Percentiles rank a stretch among this genome's conserved stretches.
phyloP scores from a whole-genome alignment of 2,113 vertebrate species.

The Cinclus cinclus region DNA sequence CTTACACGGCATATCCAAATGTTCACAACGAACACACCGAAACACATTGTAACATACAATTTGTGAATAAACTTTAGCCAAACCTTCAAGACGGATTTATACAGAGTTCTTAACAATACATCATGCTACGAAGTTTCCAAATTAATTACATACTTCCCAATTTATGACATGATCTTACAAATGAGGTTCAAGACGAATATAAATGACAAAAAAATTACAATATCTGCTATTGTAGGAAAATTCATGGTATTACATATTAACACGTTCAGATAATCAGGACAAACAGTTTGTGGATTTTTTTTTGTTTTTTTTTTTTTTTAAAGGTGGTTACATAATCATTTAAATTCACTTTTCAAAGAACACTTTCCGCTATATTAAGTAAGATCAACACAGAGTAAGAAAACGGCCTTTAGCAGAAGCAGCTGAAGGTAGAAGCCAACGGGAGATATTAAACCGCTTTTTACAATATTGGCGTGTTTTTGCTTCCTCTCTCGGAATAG shows the following conservation, averaged over 20 bases:
- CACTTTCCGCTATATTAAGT: slow-evolving; percentile 28
- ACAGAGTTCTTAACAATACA: slow-evolving; percentile 71
- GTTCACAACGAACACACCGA: slow-evolving; percentile 66
- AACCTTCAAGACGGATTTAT: slow-evolving; percentile 64
- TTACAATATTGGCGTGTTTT: slow-evolving; percentile 35
- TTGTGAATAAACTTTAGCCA: slow-evolving; percentile 61
- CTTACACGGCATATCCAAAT: slow-evolving; percentile 61
- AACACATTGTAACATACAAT: slow-evolving; percentile 71
- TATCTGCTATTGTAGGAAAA: slow-evolving; percentile 70
- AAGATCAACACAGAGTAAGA: slow-evolving; percentile 24
- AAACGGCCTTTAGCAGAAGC: slow-evolving; percentile 43
- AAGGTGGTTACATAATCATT: slow-evolving; percentile 25
- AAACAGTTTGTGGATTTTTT: background rate
- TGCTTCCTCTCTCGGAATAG: slow-evolving; percentile 44
- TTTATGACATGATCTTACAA: slow-evolving; percentile 71
- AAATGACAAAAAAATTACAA: slow-evolving; percentile 48
- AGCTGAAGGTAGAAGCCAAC: slow-evolving; percentile 50
- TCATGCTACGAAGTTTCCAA: slow-evolving; percentile 77
- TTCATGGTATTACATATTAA: slow-evolving; percentile 52
- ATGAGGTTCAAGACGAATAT: slow-evolving; percentile 70
- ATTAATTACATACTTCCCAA: slow-evolving; percentile 66
- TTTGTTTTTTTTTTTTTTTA: background rate
- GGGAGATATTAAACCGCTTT: slow-evolving; percentile 44
- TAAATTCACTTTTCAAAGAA: slow-evolving; percentile 33
- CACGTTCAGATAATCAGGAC: slow-evolving; percentile 49